Conservation (phyloP, 2,113 vertebrate genomes). For the Turdus rufiventris region DNA sequence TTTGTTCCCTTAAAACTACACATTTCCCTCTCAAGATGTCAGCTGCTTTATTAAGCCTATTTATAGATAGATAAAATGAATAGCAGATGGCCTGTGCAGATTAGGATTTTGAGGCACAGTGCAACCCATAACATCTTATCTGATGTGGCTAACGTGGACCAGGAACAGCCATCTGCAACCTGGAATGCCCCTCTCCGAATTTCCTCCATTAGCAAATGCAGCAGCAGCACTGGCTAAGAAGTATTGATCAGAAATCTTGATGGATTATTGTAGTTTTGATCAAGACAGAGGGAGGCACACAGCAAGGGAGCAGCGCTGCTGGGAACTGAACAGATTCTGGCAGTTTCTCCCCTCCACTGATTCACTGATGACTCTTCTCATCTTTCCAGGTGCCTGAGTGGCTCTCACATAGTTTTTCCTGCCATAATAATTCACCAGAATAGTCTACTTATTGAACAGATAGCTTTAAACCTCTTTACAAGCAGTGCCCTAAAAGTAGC, state of each 20-base stretch:
- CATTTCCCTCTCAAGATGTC: not conserved
- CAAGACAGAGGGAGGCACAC: not conserved
- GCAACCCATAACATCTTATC: not conserved
- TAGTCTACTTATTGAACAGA: not conserved
- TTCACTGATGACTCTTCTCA: not conserved
- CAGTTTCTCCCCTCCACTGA: not conserved
- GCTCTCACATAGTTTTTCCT: not conserved
- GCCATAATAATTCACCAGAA: not conserved
- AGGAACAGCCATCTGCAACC: not conserved
- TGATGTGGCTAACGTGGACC: not conserved
- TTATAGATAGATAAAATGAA: slow-evolving; percentile 31
- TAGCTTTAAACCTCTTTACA: not conserved
- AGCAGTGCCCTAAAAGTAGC: not conserved
- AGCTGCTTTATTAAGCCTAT: slow-evolving; percentile 23
- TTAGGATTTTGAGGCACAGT: not conserved
- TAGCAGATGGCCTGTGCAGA: slow-evolving; percentile 3
- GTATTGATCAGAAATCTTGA: not conserved
- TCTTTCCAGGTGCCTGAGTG: not conserved
- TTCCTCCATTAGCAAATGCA: not conserved
- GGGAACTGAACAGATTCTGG: not conserved
- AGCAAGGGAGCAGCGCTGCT: accelerated
- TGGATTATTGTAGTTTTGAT: not conserved
- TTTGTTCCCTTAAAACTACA: not conserved
- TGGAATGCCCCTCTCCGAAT: not conserved
- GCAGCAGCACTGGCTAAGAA: not conserved